These are phyloP conservation scores for Nysson spinosus DNA, from an alignment of 2,888 invertebrate species.

Conservation along the genomic window DNA sequence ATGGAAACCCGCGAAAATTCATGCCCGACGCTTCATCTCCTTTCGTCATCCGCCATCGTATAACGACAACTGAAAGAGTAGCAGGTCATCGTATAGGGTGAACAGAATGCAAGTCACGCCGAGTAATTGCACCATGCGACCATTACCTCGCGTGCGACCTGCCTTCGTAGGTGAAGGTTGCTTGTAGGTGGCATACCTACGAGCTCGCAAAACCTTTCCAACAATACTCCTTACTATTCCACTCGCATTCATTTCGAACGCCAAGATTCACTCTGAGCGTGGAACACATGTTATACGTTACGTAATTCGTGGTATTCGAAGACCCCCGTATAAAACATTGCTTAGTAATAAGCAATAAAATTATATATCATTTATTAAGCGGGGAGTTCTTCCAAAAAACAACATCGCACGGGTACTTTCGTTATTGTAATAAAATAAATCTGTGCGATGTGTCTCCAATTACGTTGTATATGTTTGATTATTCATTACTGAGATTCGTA, in stretches of 20 bases:
- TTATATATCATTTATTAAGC: too few relatives aligned
- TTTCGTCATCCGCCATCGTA: too few relatives aligned
- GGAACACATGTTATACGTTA: not conserved
- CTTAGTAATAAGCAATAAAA: too few relatives aligned
- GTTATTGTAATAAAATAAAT: too few relatives aligned
- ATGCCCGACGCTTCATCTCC: conserved; percentile 34
- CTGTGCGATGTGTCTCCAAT: too few relatives aligned
- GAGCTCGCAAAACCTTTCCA: conserved; percentile 10
- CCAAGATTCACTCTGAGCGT: not conserved
- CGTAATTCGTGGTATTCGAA: conserved; percentile 1
- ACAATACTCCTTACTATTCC: conserved; percentile 24
- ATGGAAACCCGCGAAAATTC: conserved; percentile 56
- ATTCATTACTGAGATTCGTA: too few relatives aligned
- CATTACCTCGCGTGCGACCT: conserved; percentile 63
- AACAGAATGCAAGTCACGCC: conserved; percentile 74
- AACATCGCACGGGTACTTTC: too few relatives aligned
- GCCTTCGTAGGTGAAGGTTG: conserved; percentile 53
- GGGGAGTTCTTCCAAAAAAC: too few relatives aligned
- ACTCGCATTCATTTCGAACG: conserved; percentile 19
- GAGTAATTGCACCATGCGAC: conserved; percentile 72
- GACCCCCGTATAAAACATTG: too few relatives aligned
- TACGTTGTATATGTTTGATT: too few relatives aligned
- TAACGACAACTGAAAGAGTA: conserved; percentile 28
- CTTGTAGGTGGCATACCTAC: conserved; percentile 46
- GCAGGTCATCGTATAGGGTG: conserved; percentile 61